Evolutionary conservation across 2,797 vertebrate genomes (phyloP).

Genomic region (Lepus oiostolus): DNA sequence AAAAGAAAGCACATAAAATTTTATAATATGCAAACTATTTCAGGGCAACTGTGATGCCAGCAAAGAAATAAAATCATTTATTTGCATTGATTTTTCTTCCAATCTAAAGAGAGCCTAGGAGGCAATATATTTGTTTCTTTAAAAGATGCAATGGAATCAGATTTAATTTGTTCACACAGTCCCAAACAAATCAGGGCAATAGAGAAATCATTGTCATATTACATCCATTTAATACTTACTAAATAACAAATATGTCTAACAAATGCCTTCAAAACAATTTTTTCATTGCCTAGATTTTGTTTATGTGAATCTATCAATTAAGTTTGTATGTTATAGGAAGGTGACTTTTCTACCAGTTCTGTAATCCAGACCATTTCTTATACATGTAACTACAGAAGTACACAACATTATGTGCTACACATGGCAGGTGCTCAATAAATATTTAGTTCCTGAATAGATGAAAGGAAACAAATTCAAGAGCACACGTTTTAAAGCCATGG

Average conservation of each 20-base stretch:
- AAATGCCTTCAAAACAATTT: constrained; percentile 51
- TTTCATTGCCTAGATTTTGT: neutral
- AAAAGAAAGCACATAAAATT: constrained; percentile 45
- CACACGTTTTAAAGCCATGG: neutral
- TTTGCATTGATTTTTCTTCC: constrained; percentile 72
- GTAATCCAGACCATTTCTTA: neutral
- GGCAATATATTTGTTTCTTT: constrained; percentile 67
- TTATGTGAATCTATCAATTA: constrained; percentile 36
- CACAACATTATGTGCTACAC: neutral
- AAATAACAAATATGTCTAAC: constrained; percentile 49
- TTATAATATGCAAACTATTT: constrained; percentile 67
- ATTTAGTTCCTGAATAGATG: constrained; percentile 17
- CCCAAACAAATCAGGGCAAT: constrained; percentile 8
- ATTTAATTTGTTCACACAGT: constrained; percentile 61
- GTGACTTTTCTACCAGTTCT: constrained; percentile 42
- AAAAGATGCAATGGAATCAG: constrained; percentile 53
- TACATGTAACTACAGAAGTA: neutral
- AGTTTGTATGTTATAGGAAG: neutral
- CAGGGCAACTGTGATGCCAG: constrained; percentile 49
- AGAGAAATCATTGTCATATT: constrained; percentile 39
- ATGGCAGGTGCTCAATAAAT: neutral
- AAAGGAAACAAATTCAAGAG: constrained; percentile 43
- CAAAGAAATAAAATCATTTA: constrained; percentile 68
- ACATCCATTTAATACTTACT: constrained; percentile 59
- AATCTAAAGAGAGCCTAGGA: neutral